phyloP scores from a whole-genome alignment of 2,113 vertebrate species.

The Rhizomys pruinosus region DNA sequence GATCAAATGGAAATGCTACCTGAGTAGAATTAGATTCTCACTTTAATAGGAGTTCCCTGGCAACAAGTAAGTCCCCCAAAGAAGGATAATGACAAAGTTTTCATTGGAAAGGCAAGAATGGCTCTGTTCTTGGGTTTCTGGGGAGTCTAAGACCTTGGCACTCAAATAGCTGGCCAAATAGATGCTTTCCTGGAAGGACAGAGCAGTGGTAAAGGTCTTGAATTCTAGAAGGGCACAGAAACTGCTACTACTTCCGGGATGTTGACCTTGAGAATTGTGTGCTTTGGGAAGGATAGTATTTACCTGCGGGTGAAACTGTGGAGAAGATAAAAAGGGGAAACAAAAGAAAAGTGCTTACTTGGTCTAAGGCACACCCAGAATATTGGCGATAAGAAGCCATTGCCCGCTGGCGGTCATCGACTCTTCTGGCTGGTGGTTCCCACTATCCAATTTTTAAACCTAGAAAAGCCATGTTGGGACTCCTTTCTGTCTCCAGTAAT shows the following conservation, averaged over 20 bases:
- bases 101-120: not conserved
- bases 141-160: not conserved
- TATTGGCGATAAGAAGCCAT: not conserved
- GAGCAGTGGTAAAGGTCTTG: not conserved
- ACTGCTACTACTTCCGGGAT: not conserved
- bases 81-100: not conserved
- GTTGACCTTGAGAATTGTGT: not conserved
- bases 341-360: not conserved
- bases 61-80: not conserved
- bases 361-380: not conserved
- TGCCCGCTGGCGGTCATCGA: not conserved
- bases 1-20: not conserved
- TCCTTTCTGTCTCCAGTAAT: not conserved
- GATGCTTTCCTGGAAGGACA: not conserved
- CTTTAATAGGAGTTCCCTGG: not conserved
- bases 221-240: not conserved
- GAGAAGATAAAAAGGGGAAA: not conserved
- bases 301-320: not conserved
- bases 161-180: not conserved
- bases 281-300: not conserved
- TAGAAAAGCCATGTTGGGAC: not conserved
- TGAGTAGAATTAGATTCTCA: not conserved
- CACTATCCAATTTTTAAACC: not conserved
- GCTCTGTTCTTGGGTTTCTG: not conserved
- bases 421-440: not conserved